A percentile compares a stretch with the other conserved stretches of the same genome.
Evolutionary conservation across 1,140 invertebrate genomes (phyloP).

Genomic region (Diuraphis noxia): DNA sequence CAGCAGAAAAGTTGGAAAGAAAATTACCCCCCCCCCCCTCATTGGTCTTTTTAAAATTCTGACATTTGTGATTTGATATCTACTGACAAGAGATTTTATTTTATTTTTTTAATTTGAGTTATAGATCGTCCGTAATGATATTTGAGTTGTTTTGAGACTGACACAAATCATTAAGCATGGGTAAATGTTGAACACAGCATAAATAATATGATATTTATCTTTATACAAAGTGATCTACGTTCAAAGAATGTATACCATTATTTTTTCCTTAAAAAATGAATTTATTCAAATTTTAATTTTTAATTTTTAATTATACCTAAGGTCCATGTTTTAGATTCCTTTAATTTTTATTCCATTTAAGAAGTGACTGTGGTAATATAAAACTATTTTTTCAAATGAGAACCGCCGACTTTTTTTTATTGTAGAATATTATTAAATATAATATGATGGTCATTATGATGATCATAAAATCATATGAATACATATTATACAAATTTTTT

Average conservation of each 20-base stretch:
- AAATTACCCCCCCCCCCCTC: not conserved
- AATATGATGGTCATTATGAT: too few species aligned
- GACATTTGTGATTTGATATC: not conserved
- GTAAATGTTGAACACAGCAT: not conserved
- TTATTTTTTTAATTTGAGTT: not conserved
- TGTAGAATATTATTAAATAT: not conserved
- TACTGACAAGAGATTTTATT: not conserved
- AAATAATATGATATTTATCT: not conserved
- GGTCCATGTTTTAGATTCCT: too few species aligned
- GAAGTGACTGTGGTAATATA: not conserved
- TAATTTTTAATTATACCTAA: not conserved
- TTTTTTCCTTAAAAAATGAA: not conserved
- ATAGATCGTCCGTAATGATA: not conserved
- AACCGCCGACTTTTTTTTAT: not conserved
- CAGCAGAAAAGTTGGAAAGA: not conserved
- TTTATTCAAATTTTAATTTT: not conserved
- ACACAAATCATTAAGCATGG: not conserved
- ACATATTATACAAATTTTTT: too few species aligned
- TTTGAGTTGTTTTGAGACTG: not conserved
- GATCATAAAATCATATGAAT: too few species aligned
- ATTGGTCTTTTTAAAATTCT: not conserved
- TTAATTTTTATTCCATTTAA: not conserved
- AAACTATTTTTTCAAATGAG: not conserved
- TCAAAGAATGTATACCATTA: not conserved
- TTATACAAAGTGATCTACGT: not conserved